phyloP scores from a whole-genome alignment of 1,140 invertebrate genomes.

The Nymphalis io region DNA sequence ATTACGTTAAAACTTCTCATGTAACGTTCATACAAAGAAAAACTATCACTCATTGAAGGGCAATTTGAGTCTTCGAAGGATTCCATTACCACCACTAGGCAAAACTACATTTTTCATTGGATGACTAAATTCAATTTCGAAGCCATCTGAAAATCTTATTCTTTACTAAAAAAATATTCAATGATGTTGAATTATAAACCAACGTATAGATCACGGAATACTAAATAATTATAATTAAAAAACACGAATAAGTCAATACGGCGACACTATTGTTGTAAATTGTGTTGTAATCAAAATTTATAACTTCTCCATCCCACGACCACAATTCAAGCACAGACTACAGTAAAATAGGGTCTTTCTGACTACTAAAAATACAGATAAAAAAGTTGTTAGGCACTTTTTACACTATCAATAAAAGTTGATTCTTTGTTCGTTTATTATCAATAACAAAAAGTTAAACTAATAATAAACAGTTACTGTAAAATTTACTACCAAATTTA shows the following conservation, averaged over 20 bases:
- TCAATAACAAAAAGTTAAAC: too few relatives aligned
- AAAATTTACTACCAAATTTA: too few relatives aligned
- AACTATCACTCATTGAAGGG: constrained; percentile 70
- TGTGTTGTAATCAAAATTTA: constrained; percentile 8
- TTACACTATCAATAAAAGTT: too few relatives aligned
- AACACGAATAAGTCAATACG: neutral
- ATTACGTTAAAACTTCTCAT: constrained; percentile 75
- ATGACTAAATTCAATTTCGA: neutral
- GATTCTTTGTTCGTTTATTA: too few relatives aligned
- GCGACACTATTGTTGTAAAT: constrained; percentile 6
- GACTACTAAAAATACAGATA: too few relatives aligned
- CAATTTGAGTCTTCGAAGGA: constrained; percentile 72
- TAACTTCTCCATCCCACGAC: too few relatives aligned
- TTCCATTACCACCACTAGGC: constrained; percentile 61
- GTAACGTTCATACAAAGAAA: constrained; percentile 72
- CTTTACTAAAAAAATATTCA: neutral
- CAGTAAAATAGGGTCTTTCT: too few relatives aligned
- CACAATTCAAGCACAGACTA: too few relatives aligned
- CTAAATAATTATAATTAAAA: neutral
- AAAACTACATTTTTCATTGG: constrained; percentile 45
- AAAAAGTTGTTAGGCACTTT: too few relatives aligned
- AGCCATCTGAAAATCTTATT: neutral
- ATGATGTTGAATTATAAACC: neutral
- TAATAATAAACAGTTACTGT: too few relatives aligned
- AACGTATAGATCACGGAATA: neutral